Evolutionary conservation across 2,113 vertebrate genomes (phyloP), one percentile per base, ranked within the genome.

Genomic region (Nycticryphes semicollaris): DNA sequence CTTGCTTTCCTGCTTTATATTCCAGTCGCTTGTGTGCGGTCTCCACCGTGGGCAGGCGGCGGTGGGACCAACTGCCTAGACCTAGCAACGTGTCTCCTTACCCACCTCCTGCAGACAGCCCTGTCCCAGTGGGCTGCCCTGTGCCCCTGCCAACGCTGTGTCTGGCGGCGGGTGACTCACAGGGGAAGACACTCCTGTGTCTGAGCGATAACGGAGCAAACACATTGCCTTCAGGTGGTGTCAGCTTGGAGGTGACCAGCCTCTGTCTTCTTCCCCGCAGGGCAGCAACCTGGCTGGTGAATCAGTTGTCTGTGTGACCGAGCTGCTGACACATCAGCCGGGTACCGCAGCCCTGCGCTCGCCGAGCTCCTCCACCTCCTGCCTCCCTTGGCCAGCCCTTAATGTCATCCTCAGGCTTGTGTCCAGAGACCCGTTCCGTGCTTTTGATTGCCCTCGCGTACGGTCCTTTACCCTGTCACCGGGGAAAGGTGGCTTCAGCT

Each of bases 121-220:
- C 84, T 62, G 18, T 81, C 85, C 91, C 25, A 35, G 82, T 97
- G 96, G 96, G 81, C 90, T 97, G 94, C 92, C 93, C 59, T 45
- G 75, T 80, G 88, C 84, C 80, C 9, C 18, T 97, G 97, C 97
- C 97, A 98, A 76, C 25, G 11, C 93, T 93, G 6, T 4, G 95
- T 98, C 98, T 98, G 97, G 91, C 22, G 30, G 89, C 62, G 84
- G 87, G 95, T 98, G 98, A 98, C 97, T 98, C 98, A 98, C 13
- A 2, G 92, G 95, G 94, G 93, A 95, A 97, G 97, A 59, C 87
- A 77, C 94, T 56, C 84, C 67, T 86, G 75, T 93, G 97, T 97
- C 97, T 97, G 96, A 94, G 89, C 21, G 30, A 93, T 82, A 93
- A 96, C 97, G 60, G 77, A 96, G 95, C 85, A 78, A 80, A 80